These are phyloP conservation scores for Leptobrachium ailaonicum DNA, from an alignment of 2,113 vertebrate genomes.

Conservation along the genomic window DNA sequence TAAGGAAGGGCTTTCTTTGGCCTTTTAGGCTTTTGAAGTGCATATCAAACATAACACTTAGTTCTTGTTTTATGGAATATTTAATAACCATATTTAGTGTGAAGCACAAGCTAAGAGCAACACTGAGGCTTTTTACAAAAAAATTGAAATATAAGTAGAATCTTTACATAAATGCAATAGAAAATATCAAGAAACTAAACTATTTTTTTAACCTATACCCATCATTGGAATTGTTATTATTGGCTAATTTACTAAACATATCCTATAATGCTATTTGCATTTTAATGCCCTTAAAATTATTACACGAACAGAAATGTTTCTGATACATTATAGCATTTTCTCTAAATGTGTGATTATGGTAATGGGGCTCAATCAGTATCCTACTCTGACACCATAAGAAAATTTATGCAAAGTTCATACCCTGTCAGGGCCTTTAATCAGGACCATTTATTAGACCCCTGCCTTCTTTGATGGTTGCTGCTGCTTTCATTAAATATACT, in stretches of 20 bases:
- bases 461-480: conserved; percentile 80
- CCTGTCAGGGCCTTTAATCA: conserved; percentile 88
- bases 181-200: no score
- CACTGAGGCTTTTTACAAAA: no score
- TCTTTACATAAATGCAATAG: no score
- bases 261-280: conserved; percentile 79
- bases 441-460: conserved; percentile 87
- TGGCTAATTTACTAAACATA: conserved; percentile 70
- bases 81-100: conserved; percentile 74
- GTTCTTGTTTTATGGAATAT: conserved; percentile 83
- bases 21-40: conserved; percentile 97
- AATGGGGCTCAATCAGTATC: conserved; percentile 90
- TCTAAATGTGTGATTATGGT: conserved; percentile 86
- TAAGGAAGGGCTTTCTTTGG: conserved; percentile 94
- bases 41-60: conserved; percentile 90
- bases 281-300: conserved; percentile 83
- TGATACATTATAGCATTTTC: conserved; percentile 81
- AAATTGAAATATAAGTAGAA: no score
- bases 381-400: conserved; percentile 82
- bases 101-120: conserved; percentile 66
- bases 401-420: conserved; percentile 90
- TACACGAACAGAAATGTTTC: conserved; percentile 80
- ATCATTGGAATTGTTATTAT: no score
- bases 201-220: no score
- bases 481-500: conserved; percentile 86